A percentile compares a stretch with the other conserved stretches of the same genome.
These are phyloP conservation scores for Elephantulus edwardii DNA, from an alignment of 2,113 vertebrate genomes.

Conservation along the genomic window DNA sequence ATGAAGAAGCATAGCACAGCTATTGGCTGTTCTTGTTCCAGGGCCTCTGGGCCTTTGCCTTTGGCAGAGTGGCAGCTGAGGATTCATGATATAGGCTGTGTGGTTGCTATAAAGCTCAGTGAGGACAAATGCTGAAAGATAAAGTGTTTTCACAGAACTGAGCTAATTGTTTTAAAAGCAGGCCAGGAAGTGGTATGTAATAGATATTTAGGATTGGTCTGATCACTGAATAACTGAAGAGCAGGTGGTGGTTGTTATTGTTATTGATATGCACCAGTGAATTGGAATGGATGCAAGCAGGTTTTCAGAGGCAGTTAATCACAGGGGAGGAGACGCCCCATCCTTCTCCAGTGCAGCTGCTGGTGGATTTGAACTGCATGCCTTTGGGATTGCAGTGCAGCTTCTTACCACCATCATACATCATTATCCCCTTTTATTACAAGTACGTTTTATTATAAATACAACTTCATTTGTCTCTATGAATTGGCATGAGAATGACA, in stretches of 20 bases:
- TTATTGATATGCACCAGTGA: too few relatives aligned
- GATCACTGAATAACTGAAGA: neutral
- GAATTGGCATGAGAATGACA: neutral
- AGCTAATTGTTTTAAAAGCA: neutral
- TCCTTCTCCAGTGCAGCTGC: too few relatives aligned
- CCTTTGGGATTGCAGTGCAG: too few relatives aligned
- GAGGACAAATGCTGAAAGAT: neutral
- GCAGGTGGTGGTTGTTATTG: neutral
- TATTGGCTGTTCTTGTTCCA: too few relatives aligned
- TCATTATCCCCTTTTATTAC: neutral
- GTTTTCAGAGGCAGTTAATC: too few relatives aligned
- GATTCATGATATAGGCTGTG: neutral
- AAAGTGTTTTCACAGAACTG: neutral
- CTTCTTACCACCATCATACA: too few relatives aligned
- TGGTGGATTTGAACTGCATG: too few relatives aligned
- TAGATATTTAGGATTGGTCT: neutral
- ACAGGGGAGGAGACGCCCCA: too few relatives aligned
- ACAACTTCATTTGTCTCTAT: neutral
- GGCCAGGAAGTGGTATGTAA: neutral
- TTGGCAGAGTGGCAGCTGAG: neutral
- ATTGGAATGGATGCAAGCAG: too few relatives aligned
- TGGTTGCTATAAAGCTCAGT: neutral
- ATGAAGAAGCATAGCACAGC: neutral
- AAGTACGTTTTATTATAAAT: neutral
- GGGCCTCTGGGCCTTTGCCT: neutral